Conservation (phyloP, 1,140 invertebrate species). For the Achatina immaculata region DNA sequence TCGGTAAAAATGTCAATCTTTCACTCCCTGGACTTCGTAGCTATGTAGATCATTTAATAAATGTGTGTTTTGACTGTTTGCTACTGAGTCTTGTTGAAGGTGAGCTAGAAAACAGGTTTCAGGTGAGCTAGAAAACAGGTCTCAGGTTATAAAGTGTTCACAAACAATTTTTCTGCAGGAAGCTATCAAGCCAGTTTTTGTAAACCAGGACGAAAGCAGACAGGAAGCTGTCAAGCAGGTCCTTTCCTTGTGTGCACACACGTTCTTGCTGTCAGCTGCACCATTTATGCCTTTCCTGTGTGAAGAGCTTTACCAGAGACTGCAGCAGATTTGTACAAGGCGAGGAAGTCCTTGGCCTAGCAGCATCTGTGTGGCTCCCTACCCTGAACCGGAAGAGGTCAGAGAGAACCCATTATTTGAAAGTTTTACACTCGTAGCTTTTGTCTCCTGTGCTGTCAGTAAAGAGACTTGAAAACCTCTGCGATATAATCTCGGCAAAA, state of each 20-base stretch:
- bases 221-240: constrained; percentile 70
- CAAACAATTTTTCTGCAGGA: no score
- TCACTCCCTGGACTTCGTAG: no score
- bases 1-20: no score
- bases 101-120: no score
- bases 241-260: constrained; percentile 54
- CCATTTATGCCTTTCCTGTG: constrained; percentile 69
- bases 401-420: constrained; percentile 30
- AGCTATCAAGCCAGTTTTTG: constrained; percentile 76
- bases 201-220: constrained; percentile 72
- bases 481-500: no score
- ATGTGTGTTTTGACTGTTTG: no score
- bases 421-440: neutral
- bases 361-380: constrained; percentile 59
- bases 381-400: constrained; percentile 56
- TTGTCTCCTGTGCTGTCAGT: neutral
- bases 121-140: no score
- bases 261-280: constrained; percentile 54
- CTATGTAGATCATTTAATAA: no score
- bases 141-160: no score
- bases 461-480: no score
- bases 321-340: constrained; percentile 28
- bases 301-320: constrained; percentile 66
- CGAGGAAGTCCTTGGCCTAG: constrained; percentile 32
- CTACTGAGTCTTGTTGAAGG: no score